Percentiles rank a stretch among this genome's conserved stretches.
phyloP scores from a whole-genome alignment of 2,888 invertebrate genomes.

The Drosophila anceps region DNA sequence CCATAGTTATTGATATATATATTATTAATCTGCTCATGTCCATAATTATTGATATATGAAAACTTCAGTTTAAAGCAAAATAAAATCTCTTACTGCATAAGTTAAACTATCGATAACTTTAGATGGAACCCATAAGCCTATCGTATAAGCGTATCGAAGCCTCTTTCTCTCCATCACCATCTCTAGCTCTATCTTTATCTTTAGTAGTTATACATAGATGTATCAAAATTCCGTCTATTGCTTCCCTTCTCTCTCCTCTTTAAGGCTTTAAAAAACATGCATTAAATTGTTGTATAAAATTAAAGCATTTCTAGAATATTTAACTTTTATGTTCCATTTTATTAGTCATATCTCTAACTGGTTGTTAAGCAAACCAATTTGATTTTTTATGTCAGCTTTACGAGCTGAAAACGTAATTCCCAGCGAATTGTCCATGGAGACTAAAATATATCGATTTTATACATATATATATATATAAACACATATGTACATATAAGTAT shows the following conservation, averaged over 20 bases:
- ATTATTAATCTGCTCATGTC: no score
- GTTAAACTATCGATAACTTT: no score
- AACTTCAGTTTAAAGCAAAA: no score
- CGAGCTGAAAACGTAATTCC: constrained; percentile 6
- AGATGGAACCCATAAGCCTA: no score
- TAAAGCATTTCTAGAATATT: constrained; percentile 3
- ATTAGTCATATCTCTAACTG: constrained; percentile 3
- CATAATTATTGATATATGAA: no score
- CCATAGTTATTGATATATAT: no score
- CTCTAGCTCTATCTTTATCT: no score
- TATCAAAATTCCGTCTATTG: background rate
- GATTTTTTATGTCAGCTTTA: constrained; percentile 28
- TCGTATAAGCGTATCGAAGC: no score
- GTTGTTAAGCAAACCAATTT: constrained; percentile 9
- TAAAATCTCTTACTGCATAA: no score
- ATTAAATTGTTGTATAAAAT: background rate
- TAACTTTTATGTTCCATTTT: constrained; percentile 9
- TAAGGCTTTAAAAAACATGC: background rate
- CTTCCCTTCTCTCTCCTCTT: background rate
- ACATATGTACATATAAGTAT: background rate
- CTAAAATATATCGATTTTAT: background rate
- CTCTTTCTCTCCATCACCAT: no score
- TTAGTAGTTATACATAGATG: no score
- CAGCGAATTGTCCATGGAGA: constrained; percentile 1
- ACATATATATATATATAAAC: background rate